Base-by-base conservation (phyloP, 1,140 invertebrate genomes). In the Drosophila athabasca region DNA sequence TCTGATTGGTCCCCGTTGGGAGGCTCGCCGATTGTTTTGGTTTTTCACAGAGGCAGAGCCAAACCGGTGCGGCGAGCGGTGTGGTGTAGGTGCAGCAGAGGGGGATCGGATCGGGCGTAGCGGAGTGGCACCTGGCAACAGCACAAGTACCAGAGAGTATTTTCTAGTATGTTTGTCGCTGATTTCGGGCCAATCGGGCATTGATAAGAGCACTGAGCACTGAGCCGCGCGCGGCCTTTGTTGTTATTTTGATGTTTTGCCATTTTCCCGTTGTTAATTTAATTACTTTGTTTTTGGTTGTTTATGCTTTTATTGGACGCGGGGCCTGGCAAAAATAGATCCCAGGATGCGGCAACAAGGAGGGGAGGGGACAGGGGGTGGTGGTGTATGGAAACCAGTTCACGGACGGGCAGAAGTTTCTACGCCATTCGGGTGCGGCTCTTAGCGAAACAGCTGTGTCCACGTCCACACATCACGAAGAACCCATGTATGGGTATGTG, bases 1-100 rank as follows among this genome's bases (percentile, higher is more conserved):
- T 76, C 76, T 89, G 84, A 88, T 88, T 88, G 83, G 83, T 55
- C 22, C 52, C 11, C 24, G 51, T 6, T 11, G 39, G 84, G 84
- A 83, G 83, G 84, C 84, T 89, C 84, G 83, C 51, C 84, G 65
- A 71, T 88, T 88, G 83, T 88, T 88, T 88, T 88, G 83, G 79
- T 88, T 88, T 88, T 88, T 83, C 76, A 45, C 46, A 39, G 13
- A 0, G 31, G 11, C 44, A 49, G 48, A 35, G 13, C 15, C 15
- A 26, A 9, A 9, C 9, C 8, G 31, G 9, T 2, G 8, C 9
- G 31, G 8, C 9, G 3, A 9, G 8, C 9, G 31, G 8, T 35
- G 3, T 35, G 31, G 8, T 2, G 31, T n/a, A n/a, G 3, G 41
- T 13, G 19, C 7, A 6, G 5, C 13, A 3, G 15, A 39, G 11